Percentiles rank a stretch among this genome's conserved stretches.
These are phyloP conservation scores for Tetraneura akinire DNA, from an alignment of 1,140 invertebrate species.

Conservation along the genomic window DNA sequence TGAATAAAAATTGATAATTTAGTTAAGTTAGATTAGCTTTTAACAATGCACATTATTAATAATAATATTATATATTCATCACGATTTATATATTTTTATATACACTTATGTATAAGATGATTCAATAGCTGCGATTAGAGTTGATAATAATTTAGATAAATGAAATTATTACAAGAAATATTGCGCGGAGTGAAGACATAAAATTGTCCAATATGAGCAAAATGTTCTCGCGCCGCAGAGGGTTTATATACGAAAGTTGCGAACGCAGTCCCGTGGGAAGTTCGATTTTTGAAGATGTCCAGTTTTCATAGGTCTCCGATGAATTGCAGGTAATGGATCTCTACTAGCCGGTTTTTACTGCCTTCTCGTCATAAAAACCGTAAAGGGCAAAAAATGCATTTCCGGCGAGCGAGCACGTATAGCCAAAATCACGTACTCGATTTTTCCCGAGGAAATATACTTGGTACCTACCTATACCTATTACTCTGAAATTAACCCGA, in stretches of 20 bases:
- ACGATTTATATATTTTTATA: no score
- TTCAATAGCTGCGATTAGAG: no score
- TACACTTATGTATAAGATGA: no score
- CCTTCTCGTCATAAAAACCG: constrained; percentile 44
- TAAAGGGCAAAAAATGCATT: constrained; percentile 40
- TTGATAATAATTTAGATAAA: no score
- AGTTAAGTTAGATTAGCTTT: no score
- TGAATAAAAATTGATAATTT: no score
- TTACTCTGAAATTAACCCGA: not conserved
- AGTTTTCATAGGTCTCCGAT: constrained; percentile 50
- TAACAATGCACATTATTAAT: no score
- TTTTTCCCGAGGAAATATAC: not conserved
- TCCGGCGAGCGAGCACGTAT: not conserved
- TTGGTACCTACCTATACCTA: no score
- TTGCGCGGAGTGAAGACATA: not conserved
- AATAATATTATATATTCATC: no score
- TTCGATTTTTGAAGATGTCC: constrained; percentile 48
- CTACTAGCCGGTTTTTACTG: constrained; percentile 38
- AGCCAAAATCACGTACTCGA: constrained; percentile 17
- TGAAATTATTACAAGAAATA: no score
- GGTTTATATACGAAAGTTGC: not conserved
- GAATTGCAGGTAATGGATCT: constrained; percentile 46
- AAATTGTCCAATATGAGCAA: constrained; percentile 17
- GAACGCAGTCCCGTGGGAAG: constrained; percentile 29
- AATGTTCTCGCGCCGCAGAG: not conserved